phyloP scores from a whole-genome alignment of 2,888 invertebrate species.

The Pristionchus entomophagus region DNA sequence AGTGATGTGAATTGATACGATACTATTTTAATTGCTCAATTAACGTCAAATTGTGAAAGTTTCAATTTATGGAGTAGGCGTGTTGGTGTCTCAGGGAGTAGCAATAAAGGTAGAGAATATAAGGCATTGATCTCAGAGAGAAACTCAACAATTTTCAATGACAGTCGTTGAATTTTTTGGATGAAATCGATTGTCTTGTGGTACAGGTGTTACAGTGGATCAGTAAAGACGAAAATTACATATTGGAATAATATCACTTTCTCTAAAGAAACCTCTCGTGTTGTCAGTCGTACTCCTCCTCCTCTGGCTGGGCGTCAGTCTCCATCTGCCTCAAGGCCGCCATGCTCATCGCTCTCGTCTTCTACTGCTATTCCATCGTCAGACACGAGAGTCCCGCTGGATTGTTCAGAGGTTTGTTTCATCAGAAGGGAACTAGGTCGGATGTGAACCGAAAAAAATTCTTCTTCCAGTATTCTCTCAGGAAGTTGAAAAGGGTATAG shows the following conservation, averaged over 20 bases:
- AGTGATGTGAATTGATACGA: neutral
- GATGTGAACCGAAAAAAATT: neutral
- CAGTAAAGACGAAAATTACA: no score
- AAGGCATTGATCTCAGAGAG: no score
- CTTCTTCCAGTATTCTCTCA: neutral
- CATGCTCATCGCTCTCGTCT: constrained; percentile 5
- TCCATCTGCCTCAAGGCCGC: neutral
- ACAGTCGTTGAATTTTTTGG: no score
- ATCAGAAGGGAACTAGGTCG: neutral
- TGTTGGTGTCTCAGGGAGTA: no score
- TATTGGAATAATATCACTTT: no score
- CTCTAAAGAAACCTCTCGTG: neutral
- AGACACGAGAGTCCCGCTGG: constrained; percentile 33
- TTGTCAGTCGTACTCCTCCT: constrained; percentile 34
- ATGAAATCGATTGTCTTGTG: no score
- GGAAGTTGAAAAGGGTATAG: no score
- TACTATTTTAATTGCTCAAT: neutral
- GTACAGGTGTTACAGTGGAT: no score
- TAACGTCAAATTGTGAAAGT: neutral
- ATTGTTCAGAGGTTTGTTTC: constrained; percentile 30
- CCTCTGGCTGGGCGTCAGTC: neutral
- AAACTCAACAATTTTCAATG: no score
- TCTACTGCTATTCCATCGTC: constrained; percentile 33
- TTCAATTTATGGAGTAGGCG: neutral
- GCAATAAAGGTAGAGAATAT: no score